Evolutionary conservation across 2,797 vertebrate genomes (phyloP), one percentile per base, ranked within the genome.

Genomic region (Octomys mimax): DNA sequence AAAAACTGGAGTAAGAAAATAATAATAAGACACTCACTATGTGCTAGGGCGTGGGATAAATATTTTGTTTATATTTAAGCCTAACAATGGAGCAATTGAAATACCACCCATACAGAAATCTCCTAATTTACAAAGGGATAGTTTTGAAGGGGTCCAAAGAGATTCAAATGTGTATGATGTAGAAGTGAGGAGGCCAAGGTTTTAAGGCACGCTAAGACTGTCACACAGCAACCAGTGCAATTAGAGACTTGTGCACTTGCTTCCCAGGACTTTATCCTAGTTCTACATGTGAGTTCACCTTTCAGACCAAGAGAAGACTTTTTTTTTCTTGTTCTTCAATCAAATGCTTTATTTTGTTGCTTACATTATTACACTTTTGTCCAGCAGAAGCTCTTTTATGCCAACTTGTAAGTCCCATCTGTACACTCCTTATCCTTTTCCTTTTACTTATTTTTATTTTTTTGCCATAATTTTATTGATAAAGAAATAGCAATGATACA

Each of bases 141-240:
- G 66, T 54, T 75, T 83, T 75, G n/a, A 92, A 89, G 87, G 42
- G 86, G 33, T 71, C 24, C 59, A 94, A 95, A 87, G 49, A 79
- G 36, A 61, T n/a, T 52, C 59, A 79, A 77, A 36, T 14, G 66
- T 80, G 36, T 87, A 64, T 66, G 92, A 71, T 78, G 88, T 92
- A 95, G 18, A 89, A 95, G 21, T 80, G 39, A 94, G 73, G 42
- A 62, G 22, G 57, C 75, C 81, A 94, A 36, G 64, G 42, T 90
- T 77, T 1, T 62, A 49, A 80, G 59, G n/a, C 52, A 8, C n/a
- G 31, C 87, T 71, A 59, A 77, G 66, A 90, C 11, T 68, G 24
- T 18, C n/a, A 86, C 13, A 10, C 1, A 46, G 52, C 31, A 68
- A 19, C 33, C 2, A 54, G 46, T 42, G 71, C 39, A 73, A 83